Percentiles rank a stretch among this genome's conserved stretches.
Evolutionary conservation across 1,140 invertebrate genomes (phyloP).

Genomic region (Eriosoma lanigerum): DNA sequence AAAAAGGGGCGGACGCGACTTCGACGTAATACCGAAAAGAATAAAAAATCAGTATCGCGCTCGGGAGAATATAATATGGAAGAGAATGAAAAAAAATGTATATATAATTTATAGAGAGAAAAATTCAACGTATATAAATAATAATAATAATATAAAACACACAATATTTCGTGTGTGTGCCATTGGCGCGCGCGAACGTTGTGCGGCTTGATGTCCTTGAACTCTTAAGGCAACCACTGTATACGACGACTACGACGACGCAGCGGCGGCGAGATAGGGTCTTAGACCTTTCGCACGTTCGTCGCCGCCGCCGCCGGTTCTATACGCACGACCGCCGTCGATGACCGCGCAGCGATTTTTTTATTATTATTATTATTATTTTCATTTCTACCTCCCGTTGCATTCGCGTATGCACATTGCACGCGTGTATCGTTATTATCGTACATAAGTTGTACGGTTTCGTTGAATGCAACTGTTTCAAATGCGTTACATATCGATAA

Average conservation of each 20-base stretch:
- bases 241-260: not conserved
- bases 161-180: conserved; percentile 2
- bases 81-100: not conserved
- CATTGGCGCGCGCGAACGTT: conserved; percentile 32
- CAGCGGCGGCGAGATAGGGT: not conserved
- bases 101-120: not conserved
- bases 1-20: not conserved
- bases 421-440: not conserved
- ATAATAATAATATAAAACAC: not conserved
- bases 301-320: not conserved
- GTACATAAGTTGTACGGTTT: no score
- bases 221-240: conserved; percentile 16
- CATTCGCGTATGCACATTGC: not conserved
- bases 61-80: not conserved
- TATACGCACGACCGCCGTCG: not conserved
- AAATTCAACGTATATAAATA: not conserved
- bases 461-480: not conserved
- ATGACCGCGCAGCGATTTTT: conserved; percentile 29
- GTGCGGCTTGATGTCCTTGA: conserved; percentile 31
- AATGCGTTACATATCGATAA: no score
- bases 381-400: not conserved
- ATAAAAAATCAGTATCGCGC: not conserved
- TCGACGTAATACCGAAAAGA: conserved; percentile 11
- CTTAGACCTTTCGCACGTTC: conserved; percentile 25
- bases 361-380: no score